Conservation (phyloP, 2,113 vertebrate species). For the Pitta sordida region DNA sequence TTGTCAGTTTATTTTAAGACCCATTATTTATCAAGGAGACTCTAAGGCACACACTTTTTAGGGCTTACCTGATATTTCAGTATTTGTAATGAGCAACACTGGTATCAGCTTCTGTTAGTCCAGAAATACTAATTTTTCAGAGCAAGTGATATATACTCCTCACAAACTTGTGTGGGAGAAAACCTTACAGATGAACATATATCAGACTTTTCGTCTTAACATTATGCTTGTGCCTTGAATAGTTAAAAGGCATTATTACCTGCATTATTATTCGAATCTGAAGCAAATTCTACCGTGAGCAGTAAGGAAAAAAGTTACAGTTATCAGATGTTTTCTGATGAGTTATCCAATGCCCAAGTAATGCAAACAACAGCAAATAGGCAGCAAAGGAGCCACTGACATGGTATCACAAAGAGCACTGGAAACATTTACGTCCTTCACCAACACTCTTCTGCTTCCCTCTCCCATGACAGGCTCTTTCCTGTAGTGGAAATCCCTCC, state of each 20-base stretch:
- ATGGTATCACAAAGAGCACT: not conserved
- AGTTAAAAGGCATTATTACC: not conserved
- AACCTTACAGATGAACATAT: not conserved
- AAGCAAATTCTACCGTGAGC: not conserved
- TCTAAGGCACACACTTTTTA: not conserved
- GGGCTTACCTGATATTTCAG: not conserved
- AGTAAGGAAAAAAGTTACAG: not conserved
- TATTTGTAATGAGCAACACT: not conserved
- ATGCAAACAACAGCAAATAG: not conserved
- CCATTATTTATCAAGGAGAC: not conserved
- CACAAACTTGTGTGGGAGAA: not conserved
- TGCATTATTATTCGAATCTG: not conserved
- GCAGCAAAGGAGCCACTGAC: not conserved
- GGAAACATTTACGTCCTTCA: not conserved
- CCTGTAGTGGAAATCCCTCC: not conserved
- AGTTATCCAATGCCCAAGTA: not conserved
- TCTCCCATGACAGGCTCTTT: not conserved
- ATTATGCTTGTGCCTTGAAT: not conserved
- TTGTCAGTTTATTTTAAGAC: not conserved
- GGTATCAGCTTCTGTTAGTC: not conserved
- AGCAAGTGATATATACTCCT: not conserved
- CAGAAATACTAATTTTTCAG: not conserved
- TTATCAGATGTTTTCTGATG: not conserved
- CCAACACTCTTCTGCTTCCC: not conserved
- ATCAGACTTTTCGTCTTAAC: not conserved